phyloP scores from a whole-genome alignment of 2,797 vertebrate genomes.

The Melanotaenia maccullochi region DNA sequence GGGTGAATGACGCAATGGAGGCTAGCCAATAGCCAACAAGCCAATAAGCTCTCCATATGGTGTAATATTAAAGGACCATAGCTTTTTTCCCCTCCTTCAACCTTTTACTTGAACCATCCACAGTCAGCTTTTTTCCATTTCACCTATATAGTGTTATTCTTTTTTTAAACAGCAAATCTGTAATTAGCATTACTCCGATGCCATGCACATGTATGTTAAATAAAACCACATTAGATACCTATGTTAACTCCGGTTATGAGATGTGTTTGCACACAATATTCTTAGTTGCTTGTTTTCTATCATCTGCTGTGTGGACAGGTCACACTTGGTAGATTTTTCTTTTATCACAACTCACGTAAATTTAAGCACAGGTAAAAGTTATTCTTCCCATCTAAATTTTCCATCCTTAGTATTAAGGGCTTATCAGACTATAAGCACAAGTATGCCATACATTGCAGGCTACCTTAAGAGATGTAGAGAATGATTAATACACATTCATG shows the following conservation, averaged over 20 bases:
- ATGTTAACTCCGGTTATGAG: not conserved
- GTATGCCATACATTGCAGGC: not conserved
- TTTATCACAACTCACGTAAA: not conserved
- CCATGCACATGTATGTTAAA: not conserved
- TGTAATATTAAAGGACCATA: slow-evolving; percentile 23
- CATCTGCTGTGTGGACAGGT: not conserved
- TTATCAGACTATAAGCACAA: not conserved
- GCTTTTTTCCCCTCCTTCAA: not conserved
- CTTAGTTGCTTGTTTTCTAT: not conserved
- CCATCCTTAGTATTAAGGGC: not conserved
- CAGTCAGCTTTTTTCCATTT: not conserved
- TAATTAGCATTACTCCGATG: not conserved
- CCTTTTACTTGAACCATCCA: not conserved
- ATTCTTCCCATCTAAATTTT: not conserved
- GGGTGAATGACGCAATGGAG: slow-evolving; percentile 34
- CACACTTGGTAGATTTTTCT: not conserved
- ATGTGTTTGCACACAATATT: not conserved
- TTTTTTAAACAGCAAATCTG: not conserved
- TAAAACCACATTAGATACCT: not conserved
- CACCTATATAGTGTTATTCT: not conserved
- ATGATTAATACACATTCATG: not conserved
- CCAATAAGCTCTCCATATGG: too few species aligned
- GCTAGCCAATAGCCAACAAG: slow-evolving; percentile 30
- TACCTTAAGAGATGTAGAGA: not conserved
- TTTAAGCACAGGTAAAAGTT: not conserved